A percentile compares a stretch with the other conserved stretches of the same genome.
These are phyloP conservation scores for Trichogramma evanescens DNA, from an alignment of 2,888 invertebrate genomes.

Conservation along the genomic window DNA sequence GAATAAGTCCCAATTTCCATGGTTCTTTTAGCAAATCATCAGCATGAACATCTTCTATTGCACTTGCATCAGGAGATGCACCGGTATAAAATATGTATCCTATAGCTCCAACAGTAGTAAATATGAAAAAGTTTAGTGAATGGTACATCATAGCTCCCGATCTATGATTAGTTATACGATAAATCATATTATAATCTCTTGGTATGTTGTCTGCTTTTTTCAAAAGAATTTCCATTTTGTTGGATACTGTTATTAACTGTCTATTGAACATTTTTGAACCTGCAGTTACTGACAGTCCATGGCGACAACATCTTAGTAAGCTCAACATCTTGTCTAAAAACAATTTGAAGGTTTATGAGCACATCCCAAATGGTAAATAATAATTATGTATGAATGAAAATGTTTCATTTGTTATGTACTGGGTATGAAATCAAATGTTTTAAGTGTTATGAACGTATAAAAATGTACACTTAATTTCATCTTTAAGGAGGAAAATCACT, in stretches of 20 bases:
- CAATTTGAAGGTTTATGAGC: too few relatives aligned
- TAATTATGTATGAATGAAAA: background rate
- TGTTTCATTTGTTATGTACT: background rate
- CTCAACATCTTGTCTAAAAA: constrained; percentile 7
- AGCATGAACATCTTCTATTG: background rate
- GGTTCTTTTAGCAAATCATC: background rate
- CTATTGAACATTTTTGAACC: background rate
- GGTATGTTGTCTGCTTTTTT: constrained; percentile 12
- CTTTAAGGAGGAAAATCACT: too few relatives aligned
- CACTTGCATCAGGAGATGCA: background rate
- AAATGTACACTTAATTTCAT: background rate
- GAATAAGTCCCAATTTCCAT: background rate
- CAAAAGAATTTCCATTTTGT: constrained; percentile 10
- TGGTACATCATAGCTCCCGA: constrained; percentile 3
- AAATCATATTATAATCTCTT: constrained; percentile 3
- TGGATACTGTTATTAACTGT: constrained; percentile 9
- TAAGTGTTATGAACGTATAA: background rate
- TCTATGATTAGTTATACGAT: background rate
- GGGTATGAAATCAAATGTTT: background rate
- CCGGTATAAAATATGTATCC: background rate
- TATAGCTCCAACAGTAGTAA: background rate
- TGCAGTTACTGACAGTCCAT: background rate
- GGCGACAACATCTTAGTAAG: constrained; percentile 7
- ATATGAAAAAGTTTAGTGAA: background rate
- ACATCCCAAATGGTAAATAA: background rate